Base-by-base conservation (phyloP, 2,888 invertebrate species). In the Alloplasta piceator region DNA sequence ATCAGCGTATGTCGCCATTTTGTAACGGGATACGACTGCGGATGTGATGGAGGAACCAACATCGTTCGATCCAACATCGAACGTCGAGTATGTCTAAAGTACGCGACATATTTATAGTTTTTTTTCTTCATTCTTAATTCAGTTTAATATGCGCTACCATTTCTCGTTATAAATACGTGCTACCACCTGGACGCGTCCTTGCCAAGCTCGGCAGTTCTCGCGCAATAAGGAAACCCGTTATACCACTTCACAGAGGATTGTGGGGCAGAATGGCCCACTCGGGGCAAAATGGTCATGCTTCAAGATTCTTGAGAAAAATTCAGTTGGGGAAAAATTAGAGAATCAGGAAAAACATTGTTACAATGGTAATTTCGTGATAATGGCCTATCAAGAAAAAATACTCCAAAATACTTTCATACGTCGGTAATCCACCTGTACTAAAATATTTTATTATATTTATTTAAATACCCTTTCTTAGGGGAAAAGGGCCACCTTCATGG, bases 131-230 rank as follows among this genome's bases (percentile, higher is more conserved):
- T 52, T 6, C 6, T 52, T 52, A 12, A 52, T 52, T 55, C 55
- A n/a, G 14, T 26, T 68, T 60, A 10, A 56, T 7, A 39, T 39
- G 50, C 41, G 39, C 36, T 7, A 14, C 60, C 38, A 48, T 46
- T 26, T 38, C 9, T 50, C 12, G 6, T 6, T 12, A n/a, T 52
- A 66, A 16, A 55, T 16, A 72, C 38, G 72, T 78, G 64, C 76
- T 80, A 72, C 67, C 73, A 77, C 70, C 71, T 72, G 50, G 76
- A 63, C 41, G 72, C 73, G 80, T 43, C 80, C 76, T 77, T 77
- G 78, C 68, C 68, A 76, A 67, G 73, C 70, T 72, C 64, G 50
- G 52, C 60, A 68, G 46, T 52, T 66, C 58, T 64, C 64, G 58
- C 73, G 72, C 67, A 67, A 73, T 61, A 55, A 78, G 72, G 55